Base-by-base conservation (phyloP, 2,888 invertebrate genomes). In the Anthophora plumipes region DNA sequence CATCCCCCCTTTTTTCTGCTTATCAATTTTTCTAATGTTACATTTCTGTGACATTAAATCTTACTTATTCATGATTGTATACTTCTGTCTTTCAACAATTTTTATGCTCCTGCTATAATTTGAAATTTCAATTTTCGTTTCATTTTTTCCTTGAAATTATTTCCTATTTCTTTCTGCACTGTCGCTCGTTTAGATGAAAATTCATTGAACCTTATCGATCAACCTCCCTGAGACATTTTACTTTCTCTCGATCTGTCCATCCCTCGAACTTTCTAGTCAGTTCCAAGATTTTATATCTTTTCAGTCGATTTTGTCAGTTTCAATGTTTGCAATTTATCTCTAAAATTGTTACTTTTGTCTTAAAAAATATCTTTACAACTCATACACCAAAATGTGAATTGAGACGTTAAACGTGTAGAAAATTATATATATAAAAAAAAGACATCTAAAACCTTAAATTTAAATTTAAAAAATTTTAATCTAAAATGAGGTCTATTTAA, bases 261-360 rank as follows among this genome's bases (percentile, higher is more conserved):
- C 54, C 74, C 46, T 60, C 60, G 43, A 74, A 74, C 74, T 74
- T 74, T 74, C 74, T 74, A 74, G n/a, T 5, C 22, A 12, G 31
- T 43, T 63, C 20, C 22, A 37, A 22, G 22, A 9, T 57, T 57
- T 46, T 46, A 37, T 68, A 31, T 59, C 20, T 52, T 52, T 17
- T 20, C 17, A 57, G 12, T 25, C 20, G 41, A 67, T 0, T 39
- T 43, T 52, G 7, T 14, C n/a, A n/a, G n/a, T n/a, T n/a, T n/a
- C n/a, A n/a, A n/a, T n/a, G n/a, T n/a, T n/a, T n/a, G n/a, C n/a
- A 31, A 52, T 11, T 52, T 9, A 52, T 52, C 22, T 11, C 22
- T 50, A 9, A 3, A 52, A 20, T 50, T n/a, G n/a, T n/a, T n/a
- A n/a, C n/a, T n/a, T n/a, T n/a, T n/a, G n/a, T n/a, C n/a, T n/a